These are phyloP conservation scores for Bemisia tabaci DNA, from an alignment of 1,140 invertebrate genomes.

Conservation along the genomic window DNA sequence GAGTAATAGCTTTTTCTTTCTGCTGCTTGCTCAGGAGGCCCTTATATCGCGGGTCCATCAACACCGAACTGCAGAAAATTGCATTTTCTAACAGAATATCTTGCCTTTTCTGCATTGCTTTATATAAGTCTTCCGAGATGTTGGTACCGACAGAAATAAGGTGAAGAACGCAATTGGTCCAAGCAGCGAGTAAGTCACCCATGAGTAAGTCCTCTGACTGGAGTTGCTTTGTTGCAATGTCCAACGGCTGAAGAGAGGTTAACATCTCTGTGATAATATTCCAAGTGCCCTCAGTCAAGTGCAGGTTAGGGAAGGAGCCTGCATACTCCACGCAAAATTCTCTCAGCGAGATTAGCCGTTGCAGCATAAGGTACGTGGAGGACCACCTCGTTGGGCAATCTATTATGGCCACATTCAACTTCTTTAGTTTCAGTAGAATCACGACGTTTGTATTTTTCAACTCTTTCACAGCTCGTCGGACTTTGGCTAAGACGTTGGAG, in stretches of 20 bases:
- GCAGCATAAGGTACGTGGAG: neutral
- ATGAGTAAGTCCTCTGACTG: neutral
- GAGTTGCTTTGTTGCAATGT: neutral
- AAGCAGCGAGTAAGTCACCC: neutral
- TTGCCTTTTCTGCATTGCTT: neutral
- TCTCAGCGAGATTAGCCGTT: neutral
- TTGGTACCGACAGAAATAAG: neutral
- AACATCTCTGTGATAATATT: too few species aligned
- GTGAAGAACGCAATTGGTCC: neutral
- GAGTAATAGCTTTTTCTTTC: neutral
- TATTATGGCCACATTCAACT: neutral
- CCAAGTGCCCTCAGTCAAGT: neutral
- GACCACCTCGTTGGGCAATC: neutral
- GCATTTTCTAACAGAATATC: neutral
- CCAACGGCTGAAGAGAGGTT: too few species aligned
- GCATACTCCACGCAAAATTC: neutral
- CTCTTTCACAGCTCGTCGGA: neutral
- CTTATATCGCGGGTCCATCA: neutral
- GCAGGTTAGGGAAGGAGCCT: neutral
- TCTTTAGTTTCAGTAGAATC: neutral
- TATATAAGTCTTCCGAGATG: neutral
- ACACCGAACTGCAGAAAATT: neutral
- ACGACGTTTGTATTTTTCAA: neutral
- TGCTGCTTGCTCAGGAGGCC: neutral
- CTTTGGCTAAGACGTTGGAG: neutral